These are phyloP conservation scores for Brachirus orientalis DNA, from an alignment of 2,113 vertebrate species.

Conservation along the genomic window DNA sequence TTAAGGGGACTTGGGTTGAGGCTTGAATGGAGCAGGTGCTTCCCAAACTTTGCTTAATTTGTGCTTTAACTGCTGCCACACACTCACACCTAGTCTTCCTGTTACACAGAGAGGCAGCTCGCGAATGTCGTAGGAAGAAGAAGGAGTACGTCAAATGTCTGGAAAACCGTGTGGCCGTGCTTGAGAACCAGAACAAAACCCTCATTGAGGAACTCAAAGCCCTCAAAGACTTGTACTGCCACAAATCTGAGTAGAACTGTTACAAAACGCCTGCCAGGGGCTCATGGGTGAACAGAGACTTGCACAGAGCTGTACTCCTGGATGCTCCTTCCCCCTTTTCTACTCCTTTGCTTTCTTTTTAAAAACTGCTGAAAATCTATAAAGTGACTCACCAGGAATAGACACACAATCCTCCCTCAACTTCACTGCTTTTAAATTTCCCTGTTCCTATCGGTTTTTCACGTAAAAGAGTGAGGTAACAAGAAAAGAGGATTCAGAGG, in stretches of 20 bases:
- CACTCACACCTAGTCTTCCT: neutral
- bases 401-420: neutral
- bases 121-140: conserved; percentile 98
- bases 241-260: conserved; percentile 96
- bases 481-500: neutral
- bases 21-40: too few species aligned
- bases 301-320: conserved; percentile 77
- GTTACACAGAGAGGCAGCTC: conserved; percentile 91
- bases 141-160: conserved; percentile 99
- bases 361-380: conserved; percentile 59
- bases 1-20: too few species aligned
- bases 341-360: conserved; percentile 90
- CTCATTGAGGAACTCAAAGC: conserved; percentile 99
- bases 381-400: conserved; percentile 40
- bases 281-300: conserved; percentile 84
- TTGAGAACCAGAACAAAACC: conserved; percentile 99
- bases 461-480: neutral
- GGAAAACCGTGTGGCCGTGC: conserved; percentile 98
- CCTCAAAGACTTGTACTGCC: conserved; percentile 99
- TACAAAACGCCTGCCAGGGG: conserved; percentile 58
- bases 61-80: neutral
- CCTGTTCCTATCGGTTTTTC: conserved; percentile 24
- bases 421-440: conserved; percentile 1
- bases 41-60: neutral
- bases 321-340: conserved; percentile 83